These are phyloP conservation scores for Manacus vitellinus DNA, from an alignment of 2,113 vertebrate genomes.

Conservation along the genomic window DNA sequence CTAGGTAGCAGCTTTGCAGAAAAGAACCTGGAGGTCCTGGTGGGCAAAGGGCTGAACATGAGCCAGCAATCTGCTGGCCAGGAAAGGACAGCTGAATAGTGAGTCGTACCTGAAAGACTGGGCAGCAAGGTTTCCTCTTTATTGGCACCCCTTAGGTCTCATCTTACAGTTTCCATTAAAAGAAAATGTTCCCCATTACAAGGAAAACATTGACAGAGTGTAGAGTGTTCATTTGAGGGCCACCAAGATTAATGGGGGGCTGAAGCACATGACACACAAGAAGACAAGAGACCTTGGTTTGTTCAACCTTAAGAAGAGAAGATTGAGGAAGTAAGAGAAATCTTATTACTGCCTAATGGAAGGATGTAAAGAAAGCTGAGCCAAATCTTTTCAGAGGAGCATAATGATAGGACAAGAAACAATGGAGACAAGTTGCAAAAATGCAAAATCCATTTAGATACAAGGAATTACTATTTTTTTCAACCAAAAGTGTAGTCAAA, in stretches of 20 bases:
- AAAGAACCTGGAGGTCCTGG: not conserved
- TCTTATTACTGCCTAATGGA: not conserved
- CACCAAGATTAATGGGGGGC: not conserved
- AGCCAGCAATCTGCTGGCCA: not conserved
- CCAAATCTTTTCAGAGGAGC: not conserved
- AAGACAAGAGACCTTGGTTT: not conserved
- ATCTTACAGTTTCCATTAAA: not conserved
- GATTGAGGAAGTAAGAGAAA: not conserved
- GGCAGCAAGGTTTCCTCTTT: not conserved
- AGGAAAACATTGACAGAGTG: not conserved
- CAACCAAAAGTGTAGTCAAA: not conserved
- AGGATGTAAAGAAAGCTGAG: not conserved
- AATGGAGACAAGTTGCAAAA: not conserved
- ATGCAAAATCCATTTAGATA: not conserved
- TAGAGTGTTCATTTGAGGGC: fast-evolving
- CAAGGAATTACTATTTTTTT: not conserved
- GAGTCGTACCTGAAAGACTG: not conserved
- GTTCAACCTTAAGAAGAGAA: not conserved
- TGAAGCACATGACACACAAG: not conserved
- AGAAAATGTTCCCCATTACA: not conserved
- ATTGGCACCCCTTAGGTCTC: not conserved
- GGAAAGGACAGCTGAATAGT: not conserved
- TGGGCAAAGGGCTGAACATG: not conserved
- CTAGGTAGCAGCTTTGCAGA: not conserved
- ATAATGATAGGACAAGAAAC: not conserved